Percentiles rank a stretch among this genome's conserved stretches.
phyloP scores from a whole-genome alignment of 2,888 invertebrate genomes.

The Pristionchus japonicus region DNA sequence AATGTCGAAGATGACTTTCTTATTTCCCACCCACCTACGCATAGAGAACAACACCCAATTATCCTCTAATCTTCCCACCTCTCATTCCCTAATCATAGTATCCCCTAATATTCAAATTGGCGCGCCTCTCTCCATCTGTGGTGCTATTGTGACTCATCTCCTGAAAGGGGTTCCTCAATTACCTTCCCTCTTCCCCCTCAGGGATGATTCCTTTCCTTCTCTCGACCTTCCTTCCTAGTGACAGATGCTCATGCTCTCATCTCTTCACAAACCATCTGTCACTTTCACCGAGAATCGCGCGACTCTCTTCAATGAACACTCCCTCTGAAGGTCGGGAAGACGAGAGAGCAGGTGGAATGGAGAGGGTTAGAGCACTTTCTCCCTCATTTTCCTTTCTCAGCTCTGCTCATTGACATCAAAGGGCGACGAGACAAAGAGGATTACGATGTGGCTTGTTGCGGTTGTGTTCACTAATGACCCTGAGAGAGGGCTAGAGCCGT shows the following conservation, averaged over 20 bases:
- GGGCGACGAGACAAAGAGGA: background rate
- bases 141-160: constrained; percentile 5
- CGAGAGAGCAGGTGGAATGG: too few relatives aligned
- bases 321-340: too few relatives aligned
- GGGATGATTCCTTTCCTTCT: background rate
- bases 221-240: constrained; percentile 24
- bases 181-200: background rate
- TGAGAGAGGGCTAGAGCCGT: background rate
- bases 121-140: constrained; percentile 32
- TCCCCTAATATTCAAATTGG: constrained; percentile 36
- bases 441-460: constrained; percentile 8
- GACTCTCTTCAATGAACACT: too few relatives aligned
- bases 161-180: constrained; percentile 3
- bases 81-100: background rate
- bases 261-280: constrained; percentile 34
- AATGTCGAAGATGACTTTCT: background rate
- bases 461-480: background rate
- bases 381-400: background rate
- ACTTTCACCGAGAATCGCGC: too few relatives aligned
- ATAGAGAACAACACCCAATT: background rate
- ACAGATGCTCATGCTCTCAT: constrained; percentile 35
- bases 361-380: too few relatives aligned
- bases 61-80: background rate
- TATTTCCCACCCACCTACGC: background rate
- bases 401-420: constrained; percentile 3